These are phyloP conservation scores for Heliopora coerulea DNA, from an alignment of 92 coral and sea anemone species.

Conservation along the genomic window DNA sequence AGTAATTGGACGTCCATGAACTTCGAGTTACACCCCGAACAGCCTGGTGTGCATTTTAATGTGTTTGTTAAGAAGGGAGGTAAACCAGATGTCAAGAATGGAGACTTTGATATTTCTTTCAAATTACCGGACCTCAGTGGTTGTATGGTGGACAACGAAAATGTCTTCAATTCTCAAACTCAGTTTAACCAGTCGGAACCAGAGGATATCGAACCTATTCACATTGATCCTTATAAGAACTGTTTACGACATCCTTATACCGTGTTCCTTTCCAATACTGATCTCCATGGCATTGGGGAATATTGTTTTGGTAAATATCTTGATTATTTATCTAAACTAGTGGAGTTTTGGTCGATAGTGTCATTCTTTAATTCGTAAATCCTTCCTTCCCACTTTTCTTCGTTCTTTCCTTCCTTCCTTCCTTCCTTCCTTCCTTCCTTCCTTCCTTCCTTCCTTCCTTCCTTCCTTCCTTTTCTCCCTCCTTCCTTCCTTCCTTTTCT, in stretches of 20 bases:
- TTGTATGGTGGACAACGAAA: conserved; percentile 49
- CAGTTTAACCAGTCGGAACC: conserved; percentile 13
- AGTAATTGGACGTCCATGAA: conserved; percentile 61
- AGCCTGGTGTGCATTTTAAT: conserved; percentile 43
- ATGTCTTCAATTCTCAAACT: background rate
- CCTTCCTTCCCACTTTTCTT: background rate
- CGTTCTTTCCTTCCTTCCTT: background rate
- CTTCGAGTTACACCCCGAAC: conserved; percentile 61
- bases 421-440: background rate
- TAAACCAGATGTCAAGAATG: conserved; percentile 53
- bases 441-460: background rate
- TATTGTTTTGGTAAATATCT: conserved; percentile 65
- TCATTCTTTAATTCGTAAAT: background rate
- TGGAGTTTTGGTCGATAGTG: background rate
- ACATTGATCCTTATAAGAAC: conserved; percentile 53
- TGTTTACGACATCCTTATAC: conserved; percentile 71
- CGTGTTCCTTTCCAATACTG: conserved; percentile 55
- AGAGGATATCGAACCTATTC: background rate
- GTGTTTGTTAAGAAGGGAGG: conserved; percentile 53
- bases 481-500: conserved; percentile 2
- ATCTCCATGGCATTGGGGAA: conserved; percentile 56
- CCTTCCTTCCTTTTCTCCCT: background rate
- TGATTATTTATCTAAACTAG: no score
- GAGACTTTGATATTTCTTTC: conserved; percentile 51
- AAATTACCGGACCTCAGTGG: conserved; percentile 69